Evolutionary conservation across 2,888 invertebrate genomes (phyloP), one percentile per base, ranked within the genome.

Genomic region (Cephus runcator): DNA sequence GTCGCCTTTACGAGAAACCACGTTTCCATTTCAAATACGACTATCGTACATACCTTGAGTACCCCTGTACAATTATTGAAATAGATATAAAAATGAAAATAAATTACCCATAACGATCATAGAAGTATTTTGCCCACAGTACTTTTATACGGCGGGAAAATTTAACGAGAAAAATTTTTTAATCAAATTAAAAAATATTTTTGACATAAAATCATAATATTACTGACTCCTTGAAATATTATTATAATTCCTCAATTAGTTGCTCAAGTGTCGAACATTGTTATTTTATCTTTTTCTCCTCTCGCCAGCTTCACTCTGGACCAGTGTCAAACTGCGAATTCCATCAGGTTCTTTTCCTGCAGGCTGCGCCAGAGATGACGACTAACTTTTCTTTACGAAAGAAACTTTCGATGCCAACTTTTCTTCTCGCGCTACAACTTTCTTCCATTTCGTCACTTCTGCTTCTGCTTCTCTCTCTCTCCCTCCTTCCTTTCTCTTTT

Each of bases 321-420:
- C 56, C 23, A 56, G 56, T 23, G 56, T 56, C 56, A 9, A 56
- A 23, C 56, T 56, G 56, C 56, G 56, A 56, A 56, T 56, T 23
- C 23, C 56, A 56, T 23, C 23, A 56, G 23, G 56, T 56, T 23
- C 56, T 56, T 56, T 56, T 56, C 23, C 23, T 23, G 9, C 56
- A 56, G 23, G 56, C 56, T 56, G 56, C 56, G 56, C 56, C 56
- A 56, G 23, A 23, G 23, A 56, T 23, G 56, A 23, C 23, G 56
- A 9, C 56, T 86, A 87, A 89, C 88, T 89, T 89, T 86, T 86
- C 85, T 86, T 84, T 83, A 81, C 81, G 80, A 34, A 33, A 78
- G 83, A 83, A 85, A 88, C 88, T 88, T 88, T 88, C 87, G 85
- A 89, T 88, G 85, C 84, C 83, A 89, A 89, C 87, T 89, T 88